phyloP scores from a whole-genome alignment of 2,888 invertebrate genomes.

The Malachius bipustulatus region DNA sequence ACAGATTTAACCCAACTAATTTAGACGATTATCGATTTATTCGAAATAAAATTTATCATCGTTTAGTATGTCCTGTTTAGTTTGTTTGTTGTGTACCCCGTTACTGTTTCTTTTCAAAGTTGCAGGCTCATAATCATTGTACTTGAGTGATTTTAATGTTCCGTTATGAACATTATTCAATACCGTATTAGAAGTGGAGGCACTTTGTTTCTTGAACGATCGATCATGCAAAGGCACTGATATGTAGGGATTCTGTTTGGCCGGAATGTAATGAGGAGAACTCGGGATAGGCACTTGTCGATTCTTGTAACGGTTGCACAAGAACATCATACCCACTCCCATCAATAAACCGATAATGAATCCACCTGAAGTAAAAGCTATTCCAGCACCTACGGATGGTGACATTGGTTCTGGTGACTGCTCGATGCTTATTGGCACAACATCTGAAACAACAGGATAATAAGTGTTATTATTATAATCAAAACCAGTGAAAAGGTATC shows the following conservation, averaged over 20 bases:
- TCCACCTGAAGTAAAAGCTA: conserved; percentile 22
- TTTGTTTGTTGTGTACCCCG: conserved; percentile 50
- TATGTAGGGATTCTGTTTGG: conserved; percentile 74
- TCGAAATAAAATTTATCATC: conserved; percentile 27
- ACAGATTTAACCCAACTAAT: no score
- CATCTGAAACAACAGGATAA: no score
- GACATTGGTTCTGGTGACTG: conserved; percentile 31
- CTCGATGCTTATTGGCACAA: conserved; percentile 16
- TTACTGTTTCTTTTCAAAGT: conserved; percentile 51
- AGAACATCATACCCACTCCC: conserved; percentile 26
- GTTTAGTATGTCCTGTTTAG: conserved; percentile 23
- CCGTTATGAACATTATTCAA: conserved; percentile 26
- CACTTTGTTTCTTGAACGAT: conserved; percentile 31
- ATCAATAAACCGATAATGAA: conserved; percentile 26
- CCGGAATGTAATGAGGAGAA: conserved; percentile 69
- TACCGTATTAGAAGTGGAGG: conserved; percentile 36
- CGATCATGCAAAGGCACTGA: conserved; percentile 72
- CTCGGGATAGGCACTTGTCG: conserved; percentile 51
- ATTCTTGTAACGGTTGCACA: conserved; percentile 31
- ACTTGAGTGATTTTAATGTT: conserved; percentile 48
- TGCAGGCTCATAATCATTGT: conserved; percentile 57
- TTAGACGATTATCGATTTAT: no score
- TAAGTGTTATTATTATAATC: no score
- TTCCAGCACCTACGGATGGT: conserved; percentile 21
- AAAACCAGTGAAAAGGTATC: no score